Conservation (phyloP, 2,797 vertebrate genomes). For the Periparus ater region DNA sequence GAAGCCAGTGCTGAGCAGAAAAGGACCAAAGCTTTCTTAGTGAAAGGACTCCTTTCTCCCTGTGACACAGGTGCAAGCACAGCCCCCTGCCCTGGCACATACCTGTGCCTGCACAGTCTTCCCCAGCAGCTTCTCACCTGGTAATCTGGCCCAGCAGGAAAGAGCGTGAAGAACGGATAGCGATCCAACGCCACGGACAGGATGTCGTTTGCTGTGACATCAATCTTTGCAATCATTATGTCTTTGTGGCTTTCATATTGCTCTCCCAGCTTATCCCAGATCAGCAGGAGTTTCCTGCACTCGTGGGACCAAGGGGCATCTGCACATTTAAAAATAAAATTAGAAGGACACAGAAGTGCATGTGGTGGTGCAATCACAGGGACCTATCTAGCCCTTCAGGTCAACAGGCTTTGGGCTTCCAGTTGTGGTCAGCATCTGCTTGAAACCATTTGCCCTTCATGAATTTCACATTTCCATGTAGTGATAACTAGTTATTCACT, state of each 20-base stretch:
- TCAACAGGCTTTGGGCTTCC: background rate
- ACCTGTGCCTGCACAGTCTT: background rate
- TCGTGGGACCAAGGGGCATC: constrained; percentile 86
- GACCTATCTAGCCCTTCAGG: background rate
- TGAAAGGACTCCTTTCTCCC: background rate
- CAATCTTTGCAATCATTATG: constrained; percentile 84
- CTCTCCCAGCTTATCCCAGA: constrained; percentile 87
- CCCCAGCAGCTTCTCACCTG: constrained; percentile 70
- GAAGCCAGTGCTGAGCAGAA: background rate
- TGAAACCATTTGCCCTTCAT: background rate
- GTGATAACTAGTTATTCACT: background rate
- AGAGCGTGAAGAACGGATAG: constrained; percentile 85
- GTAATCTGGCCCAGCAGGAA: constrained; percentile 80
- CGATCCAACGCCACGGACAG: constrained; percentile 68
- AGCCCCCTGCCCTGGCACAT: background rate
- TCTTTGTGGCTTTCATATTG: constrained; percentile 74
- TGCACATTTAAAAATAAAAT: constrained; percentile 47
- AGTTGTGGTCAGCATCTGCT: background rate
- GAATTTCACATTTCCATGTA: background rate
- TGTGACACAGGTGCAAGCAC: accelerated
- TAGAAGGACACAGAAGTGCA: background rate
- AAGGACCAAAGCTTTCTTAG: background rate
- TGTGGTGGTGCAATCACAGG: background rate
- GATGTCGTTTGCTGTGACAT: constrained; percentile 88
- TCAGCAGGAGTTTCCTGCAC: constrained; percentile 78